Conservation (phyloP, 2,797 vertebrate genomes). For the Sylvilagus floridanus region DNA sequence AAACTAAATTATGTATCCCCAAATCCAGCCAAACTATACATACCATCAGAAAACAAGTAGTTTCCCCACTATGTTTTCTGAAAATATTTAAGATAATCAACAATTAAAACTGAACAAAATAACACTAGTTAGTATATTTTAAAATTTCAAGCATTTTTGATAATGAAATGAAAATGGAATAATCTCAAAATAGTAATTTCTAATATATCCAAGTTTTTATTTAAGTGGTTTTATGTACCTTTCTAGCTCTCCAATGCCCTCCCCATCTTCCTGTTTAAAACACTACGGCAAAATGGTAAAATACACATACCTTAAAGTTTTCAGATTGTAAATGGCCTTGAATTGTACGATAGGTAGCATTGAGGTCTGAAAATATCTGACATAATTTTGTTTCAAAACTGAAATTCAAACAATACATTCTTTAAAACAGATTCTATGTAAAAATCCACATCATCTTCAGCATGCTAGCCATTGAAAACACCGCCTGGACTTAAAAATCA, state of each 20-base stretch:
- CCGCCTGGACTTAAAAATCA: background rate
- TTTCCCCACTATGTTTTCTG: conserved; percentile 13
- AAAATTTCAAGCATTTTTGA: background rate
- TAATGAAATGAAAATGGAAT: background rate
- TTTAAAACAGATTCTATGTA: conserved; percentile 64
- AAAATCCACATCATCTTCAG: conserved; percentile 47
- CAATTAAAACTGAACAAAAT: conserved; percentile 36
- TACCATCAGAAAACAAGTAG: conserved; percentile 27
- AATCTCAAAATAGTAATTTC: conserved; percentile 14
- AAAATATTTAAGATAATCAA: conserved; percentile 20
- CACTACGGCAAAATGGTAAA: conserved; percentile 57
- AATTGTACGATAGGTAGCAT: conserved; percentile 97
- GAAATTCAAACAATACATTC: conserved; percentile 85
- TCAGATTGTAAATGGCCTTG: conserved; percentile 99
- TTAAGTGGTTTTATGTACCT: background rate
- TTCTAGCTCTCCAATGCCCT: background rate
- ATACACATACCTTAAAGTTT: conserved; percentile 96
- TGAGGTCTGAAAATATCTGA: conserved; percentile 98
- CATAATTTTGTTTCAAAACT: conserved; percentile 99
- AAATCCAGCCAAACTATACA: conserved; percentile 28
- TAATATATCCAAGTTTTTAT: background rate
- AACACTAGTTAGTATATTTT: background rate
- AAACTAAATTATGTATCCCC: conserved; percentile 24
- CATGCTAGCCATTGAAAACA: conserved; percentile 42
- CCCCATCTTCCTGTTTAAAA: background rate